Base-by-base conservation (phyloP, 2,888 invertebrate genomes). In the Siphonodentalium dalli region DNA sequence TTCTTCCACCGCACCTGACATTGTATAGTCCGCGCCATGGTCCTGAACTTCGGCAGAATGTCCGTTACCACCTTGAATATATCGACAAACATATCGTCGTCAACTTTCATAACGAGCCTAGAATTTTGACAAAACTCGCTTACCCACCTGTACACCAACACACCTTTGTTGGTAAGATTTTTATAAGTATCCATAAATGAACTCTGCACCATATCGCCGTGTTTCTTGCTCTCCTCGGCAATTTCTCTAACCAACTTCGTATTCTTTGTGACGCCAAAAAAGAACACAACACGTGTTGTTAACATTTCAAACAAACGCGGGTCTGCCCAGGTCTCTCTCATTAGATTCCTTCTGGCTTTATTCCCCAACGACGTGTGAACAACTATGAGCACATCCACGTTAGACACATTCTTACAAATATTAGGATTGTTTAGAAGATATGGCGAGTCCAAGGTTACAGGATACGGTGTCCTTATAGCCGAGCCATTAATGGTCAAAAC, bases 31-130 rank as follows among this genome's bases (percentile, higher is more conserved):
- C 64, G 56, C 13, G 61, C 48, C 15, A 60, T 61, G 21, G 58
- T 55, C 8, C 48, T 55, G 40, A 63, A 67, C 18, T 52, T 46
- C 3, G 66, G 66, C n/a, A 66, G 61, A 27, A 66, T 47, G 6
- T 68, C 50, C 29, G 65, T 55, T 27, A 70, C 43, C 13, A 74
- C 40, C 28, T 63, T 58, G 37, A 73, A 74, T 5, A 72, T 63
- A 57, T 75, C 70, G 3, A 75, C 46, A 51, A 72, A 74, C 37
- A 72, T 65, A 46, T 75, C 74, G 39, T 75, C 75, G 33, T 75
- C 75, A 1, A 66, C 65, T 48, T 75, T 75, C 0, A 73, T 50
- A 6, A 72, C 45, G 42, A 65, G 58, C 44, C 67, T 58, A 8
- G 69, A 66, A 21, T 71, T 57, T 11, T 29, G 42, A 47, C 74